phyloP scores from a whole-genome alignment of 2,113 vertebrate genomes.

The Willisornis vidua region DNA sequence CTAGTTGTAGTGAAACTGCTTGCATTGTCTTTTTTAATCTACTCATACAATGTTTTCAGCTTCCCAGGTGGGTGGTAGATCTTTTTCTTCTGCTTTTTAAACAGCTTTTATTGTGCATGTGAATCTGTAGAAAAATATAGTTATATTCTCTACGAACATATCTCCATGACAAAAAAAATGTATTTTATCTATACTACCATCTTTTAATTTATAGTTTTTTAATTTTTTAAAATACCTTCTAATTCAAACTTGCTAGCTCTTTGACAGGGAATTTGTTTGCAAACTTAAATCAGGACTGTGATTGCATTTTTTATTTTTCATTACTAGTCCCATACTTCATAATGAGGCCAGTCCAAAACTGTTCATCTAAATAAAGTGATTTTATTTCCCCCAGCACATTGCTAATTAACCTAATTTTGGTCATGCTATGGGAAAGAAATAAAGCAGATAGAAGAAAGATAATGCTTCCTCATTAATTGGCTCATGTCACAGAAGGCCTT shows the following conservation, averaged over 20 bases:
- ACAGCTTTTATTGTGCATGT: not conserved
- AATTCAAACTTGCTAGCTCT: not conserved
- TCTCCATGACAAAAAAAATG: not conserved
- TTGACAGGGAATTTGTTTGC: not conserved
- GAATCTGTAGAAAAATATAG: not conserved
- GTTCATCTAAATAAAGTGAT: conserved; percentile 32
- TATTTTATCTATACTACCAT: not conserved
- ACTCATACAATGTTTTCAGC: not conserved
- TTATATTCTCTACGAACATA: not conserved
- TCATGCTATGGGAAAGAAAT: not conserved
- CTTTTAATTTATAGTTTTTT: not conserved
- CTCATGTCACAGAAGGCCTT: not conserved
- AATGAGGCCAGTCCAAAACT: conserved; percentile 29
- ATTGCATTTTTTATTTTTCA: not conserved
- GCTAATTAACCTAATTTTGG: conserved; percentile 64
- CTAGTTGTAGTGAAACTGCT: not conserved
- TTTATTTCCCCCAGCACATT: conserved; percentile 36
- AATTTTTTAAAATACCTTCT: not conserved
- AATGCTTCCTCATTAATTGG: conserved; percentile 31
- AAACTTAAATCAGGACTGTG: not conserved
- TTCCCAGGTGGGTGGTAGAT: not conserved
- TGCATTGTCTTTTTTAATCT: not conserved
- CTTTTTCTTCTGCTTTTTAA: not conserved
- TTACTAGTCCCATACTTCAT: not conserved
- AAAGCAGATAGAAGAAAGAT: conserved; percentile 16